A percentile compares a stretch with the other conserved stretches of the same genome.
phyloP scores from a whole-genome alignment of 2,888 invertebrate species.

The Apoderus coryli region DNA sequence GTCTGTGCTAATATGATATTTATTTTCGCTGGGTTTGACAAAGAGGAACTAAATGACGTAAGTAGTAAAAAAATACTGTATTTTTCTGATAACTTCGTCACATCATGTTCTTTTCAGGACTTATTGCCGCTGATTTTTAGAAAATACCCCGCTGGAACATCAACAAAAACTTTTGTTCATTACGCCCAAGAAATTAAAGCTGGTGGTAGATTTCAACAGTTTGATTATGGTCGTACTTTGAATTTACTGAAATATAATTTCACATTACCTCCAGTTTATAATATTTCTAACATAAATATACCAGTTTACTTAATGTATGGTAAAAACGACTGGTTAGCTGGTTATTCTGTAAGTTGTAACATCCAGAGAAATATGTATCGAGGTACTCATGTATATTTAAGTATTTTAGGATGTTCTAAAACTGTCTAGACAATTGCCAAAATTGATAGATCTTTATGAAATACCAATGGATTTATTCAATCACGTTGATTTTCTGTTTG shows the following conservation, averaged over 20 bases:
- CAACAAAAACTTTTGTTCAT: constrained; percentile 55
- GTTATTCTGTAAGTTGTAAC: constrained; percentile 37
- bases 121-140: constrained; percentile 50
- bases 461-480: constrained; percentile 37
- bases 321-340: constrained; percentile 58
- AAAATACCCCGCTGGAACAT: constrained; percentile 60
- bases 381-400: no score
- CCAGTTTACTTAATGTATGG: constrained; percentile 52
- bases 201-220: constrained; percentile 42
- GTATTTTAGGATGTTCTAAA: constrained; percentile 37
- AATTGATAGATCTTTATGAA: constrained; percentile 37
- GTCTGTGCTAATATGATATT: constrained; percentile 62
- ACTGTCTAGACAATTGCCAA: constrained; percentile 39
- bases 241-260: constrained; percentile 44
- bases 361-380: no score
- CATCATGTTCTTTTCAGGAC: constrained; percentile 1
- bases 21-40: constrained; percentile 55
- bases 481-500: constrained; percentile 58
- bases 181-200: constrained; percentile 32
- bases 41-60: constrained; percentile 43
- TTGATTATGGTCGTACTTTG: constrained; percentile 63
- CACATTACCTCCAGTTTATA: constrained; percentile 43
- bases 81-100: no score
- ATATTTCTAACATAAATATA: constrained; percentile 37
- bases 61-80: no score